phyloP scores from a whole-genome alignment of 2,888 invertebrate species.

The Eucriotettix oculatus region DNA sequence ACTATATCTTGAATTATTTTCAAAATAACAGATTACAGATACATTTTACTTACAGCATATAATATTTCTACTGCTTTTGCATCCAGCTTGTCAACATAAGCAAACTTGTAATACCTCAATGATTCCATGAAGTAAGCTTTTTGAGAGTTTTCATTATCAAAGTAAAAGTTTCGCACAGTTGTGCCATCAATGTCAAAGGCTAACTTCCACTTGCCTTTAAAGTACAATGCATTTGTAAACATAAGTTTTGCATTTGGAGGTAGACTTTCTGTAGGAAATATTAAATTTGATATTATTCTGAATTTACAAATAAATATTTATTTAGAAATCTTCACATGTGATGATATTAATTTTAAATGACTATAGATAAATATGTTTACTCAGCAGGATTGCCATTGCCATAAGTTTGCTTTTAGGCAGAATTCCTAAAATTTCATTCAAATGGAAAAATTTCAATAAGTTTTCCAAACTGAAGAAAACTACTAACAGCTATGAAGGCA shows the following conservation, averaged over 20 bases:
- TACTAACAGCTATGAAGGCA: too few relatives aligned
- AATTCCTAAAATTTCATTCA: too few relatives aligned
- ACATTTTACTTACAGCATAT: background rate
- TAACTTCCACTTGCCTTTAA: conserved; percentile 59
- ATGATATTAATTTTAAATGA: too few relatives aligned
- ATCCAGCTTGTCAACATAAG: conserved; percentile 40
- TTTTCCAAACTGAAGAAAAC: too few relatives aligned
- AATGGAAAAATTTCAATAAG: too few relatives aligned
- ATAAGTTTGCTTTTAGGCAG: too few relatives aligned
- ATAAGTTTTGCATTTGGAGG: conserved; percentile 38
- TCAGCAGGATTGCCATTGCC: too few relatives aligned
- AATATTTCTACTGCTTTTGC: conserved; percentile 53
- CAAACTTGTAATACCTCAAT: conserved; percentile 41
- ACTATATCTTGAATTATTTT: background rate
- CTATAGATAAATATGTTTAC: too few relatives aligned
- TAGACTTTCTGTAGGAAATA: background rate
- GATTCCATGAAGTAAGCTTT: conserved; percentile 51
- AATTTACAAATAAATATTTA: too few relatives aligned
- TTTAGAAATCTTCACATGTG: too few relatives aligned
- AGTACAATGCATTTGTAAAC: conserved; percentile 60
- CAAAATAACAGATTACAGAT: background rate
- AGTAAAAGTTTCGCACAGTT: conserved; percentile 40
- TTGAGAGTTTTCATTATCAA: conserved; percentile 39
- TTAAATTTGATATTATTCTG: too few relatives aligned
- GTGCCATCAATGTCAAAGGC: conserved; percentile 41